A percentile compares a stretch with the other conserved stretches of the same genome.
Evolutionary conservation across 2,113 vertebrate species (phyloP).

Genomic region (Amphilophus citrinellus): DNA sequence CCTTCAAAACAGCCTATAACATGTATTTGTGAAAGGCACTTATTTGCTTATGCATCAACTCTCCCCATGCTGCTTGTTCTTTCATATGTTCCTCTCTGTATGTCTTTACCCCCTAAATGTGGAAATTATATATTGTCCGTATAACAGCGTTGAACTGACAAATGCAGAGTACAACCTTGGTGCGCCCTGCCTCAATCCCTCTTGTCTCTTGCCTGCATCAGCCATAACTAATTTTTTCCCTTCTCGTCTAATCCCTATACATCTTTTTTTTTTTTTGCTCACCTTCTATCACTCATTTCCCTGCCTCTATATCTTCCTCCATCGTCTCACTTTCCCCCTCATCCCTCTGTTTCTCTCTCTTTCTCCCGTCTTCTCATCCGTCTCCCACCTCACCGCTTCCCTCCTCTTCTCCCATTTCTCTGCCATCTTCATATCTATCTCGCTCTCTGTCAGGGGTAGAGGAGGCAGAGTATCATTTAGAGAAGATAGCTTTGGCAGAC

Average conservation of each 20-base stretch:
- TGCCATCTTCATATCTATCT: constrained; percentile 65
- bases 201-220: constrained; percentile 43
- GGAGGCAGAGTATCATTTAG: constrained; percentile 70
- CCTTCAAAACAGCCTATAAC: neutral
- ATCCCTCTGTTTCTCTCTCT: neutral
- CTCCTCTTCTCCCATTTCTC: constrained; percentile 64
- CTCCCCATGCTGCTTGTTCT: neutral
- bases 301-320: constrained; percentile 30
- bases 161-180: constrained; percentile 67
- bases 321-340: neutral
- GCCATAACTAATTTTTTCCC: constrained; percentile 57
- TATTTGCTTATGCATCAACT: neutral
- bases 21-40: neutral
- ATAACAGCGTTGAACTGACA: constrained; percentile 49
- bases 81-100: neutral
- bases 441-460: constrained; percentile 65
- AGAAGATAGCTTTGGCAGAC: constrained; percentile 63
- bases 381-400: constrained; percentile 48
- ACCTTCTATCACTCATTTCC: constrained; percentile 51
- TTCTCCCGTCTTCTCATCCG: constrained; percentile 43
- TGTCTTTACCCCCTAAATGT: neutral
- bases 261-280: constrained; percentile 60
- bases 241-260: constrained; percentile 54
- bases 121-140: constrained; percentile 41
- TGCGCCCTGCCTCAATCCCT: constrained; percentile 37